Base-by-base conservation (phyloP, 2,113 vertebrate genomes). In the Mormoops blainvillei region DNA sequence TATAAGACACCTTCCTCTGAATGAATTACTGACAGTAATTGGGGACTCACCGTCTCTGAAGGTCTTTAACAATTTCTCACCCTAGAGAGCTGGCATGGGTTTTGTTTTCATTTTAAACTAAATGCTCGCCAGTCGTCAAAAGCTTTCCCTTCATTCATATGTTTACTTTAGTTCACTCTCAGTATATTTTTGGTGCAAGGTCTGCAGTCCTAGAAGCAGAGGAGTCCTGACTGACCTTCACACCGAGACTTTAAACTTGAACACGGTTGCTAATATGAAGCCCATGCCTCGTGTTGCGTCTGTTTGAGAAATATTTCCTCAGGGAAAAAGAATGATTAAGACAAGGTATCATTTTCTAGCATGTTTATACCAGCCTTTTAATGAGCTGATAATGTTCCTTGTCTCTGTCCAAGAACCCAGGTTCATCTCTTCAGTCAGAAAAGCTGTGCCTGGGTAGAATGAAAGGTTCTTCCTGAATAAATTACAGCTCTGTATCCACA, bases 401-500 rank as follows among this genome's bases (percentile, higher is more conserved):
- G 85, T 56, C 41, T 94, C 20, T 3, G 10, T 48, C 63, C 3
- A 31, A 61, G 80, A 31, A 63, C 13, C 70, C 41, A 52, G 63
- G 83, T 22, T 89, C 76, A 61, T n/a, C 68, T 38, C 31, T 71
- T 78, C 71, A 90, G 2, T 54, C 77, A 36, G 45, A 91, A 87
- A 87, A 96, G 10, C 24, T 94, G 2, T 63, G 56, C 43, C 71
- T 95, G 74, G 61, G 48, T 33, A 95, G 70, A 91, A 97, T 19
- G 31, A 56, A 92, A 67, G 36, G 4, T 36, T 93, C 18, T 15
- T 43, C 54, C 19, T 70, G 58, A 90, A 31, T 9, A 65, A 87
- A 28, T 15, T 7, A 94, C 84, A 48, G 2, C 28, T 63, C 3
- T 11, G 1, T 0, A 0, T 41, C 45, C 78, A 50, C n/a, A 38